Percentiles rank a stretch among this genome's conserved stretches.
Conservation (phyloP, 2,113 vertebrate species). For the Crotalus tigris region DNA sequence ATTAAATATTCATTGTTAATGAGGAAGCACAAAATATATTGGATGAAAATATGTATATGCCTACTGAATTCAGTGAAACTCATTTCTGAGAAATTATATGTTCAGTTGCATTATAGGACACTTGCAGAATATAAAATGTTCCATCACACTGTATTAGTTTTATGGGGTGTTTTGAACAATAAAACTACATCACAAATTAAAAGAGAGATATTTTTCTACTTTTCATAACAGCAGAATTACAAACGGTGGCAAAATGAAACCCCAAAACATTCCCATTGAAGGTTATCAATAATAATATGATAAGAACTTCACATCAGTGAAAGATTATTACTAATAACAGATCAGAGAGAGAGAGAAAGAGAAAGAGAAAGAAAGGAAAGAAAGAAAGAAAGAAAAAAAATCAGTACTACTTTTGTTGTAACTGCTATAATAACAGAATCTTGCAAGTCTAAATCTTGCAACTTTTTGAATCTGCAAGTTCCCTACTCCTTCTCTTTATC, state of each 20-base stretch:
- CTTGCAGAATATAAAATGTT: neutral
- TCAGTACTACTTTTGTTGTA: neutral
- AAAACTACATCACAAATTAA: neutral
- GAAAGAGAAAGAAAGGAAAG: too few species aligned
- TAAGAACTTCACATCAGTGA: neutral
- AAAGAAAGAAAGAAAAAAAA: too few species aligned
- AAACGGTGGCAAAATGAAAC: neutral
- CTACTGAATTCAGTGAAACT: neutral
- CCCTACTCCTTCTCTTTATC: neutral
- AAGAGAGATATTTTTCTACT: neutral
- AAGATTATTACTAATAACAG: neutral
- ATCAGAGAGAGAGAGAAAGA: neutral
- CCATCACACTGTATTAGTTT: neutral
- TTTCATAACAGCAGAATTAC: neutral
- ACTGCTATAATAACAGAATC: neutral
- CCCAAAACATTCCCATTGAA: too few species aligned
- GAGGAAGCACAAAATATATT: neutral
- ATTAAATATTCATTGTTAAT: neutral
- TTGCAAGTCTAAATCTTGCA: neutral
- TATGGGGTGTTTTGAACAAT: neutral
- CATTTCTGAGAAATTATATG: neutral
- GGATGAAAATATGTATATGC: neutral
- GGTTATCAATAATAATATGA: neutral
- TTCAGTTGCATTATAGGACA: neutral
- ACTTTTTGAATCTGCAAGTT: too few species aligned